Evolutionary conservation across 2,888 invertebrate genomes (phyloP).

Genomic region (Exephanes ischioxanthus): DNA sequence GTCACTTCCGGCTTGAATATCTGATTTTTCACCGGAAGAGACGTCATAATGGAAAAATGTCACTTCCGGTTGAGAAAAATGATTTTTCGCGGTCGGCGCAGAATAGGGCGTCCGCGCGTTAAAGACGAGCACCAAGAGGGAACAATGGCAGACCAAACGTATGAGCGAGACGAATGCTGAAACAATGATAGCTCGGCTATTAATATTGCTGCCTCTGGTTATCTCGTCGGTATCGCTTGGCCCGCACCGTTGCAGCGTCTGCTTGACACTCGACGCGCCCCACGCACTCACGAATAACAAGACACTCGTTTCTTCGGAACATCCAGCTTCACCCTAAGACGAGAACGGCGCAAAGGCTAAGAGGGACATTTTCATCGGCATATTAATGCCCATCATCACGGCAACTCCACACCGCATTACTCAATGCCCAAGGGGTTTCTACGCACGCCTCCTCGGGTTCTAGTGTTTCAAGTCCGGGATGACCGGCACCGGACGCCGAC

Average conservation of each 20-base stretch:
- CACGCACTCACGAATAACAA: conserved; percentile 81
- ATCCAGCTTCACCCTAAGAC: not conserved
- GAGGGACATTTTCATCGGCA: conserved; percentile 83
- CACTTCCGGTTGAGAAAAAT: no score
- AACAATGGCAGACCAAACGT: conserved; percentile 1
- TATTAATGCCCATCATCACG: conserved; percentile 83
- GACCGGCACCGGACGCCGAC: conserved; percentile 26
- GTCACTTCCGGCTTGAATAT: no score
- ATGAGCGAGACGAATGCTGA: conserved; percentile 1
- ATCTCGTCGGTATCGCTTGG: conserved; percentile 80
- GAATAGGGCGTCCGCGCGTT: not conserved
- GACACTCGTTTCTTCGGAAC: conserved; percentile 63
- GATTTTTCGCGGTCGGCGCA: not conserved
- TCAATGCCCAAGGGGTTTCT: conserved; percentile 78
- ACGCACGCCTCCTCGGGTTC: conserved; percentile 65
- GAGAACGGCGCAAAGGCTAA: conserved; percentile 57
- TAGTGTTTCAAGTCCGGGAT: conserved; percentile 79
- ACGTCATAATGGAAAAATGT: no score
- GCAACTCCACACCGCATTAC: conserved; percentile 83
- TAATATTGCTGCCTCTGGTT: conserved; percentile 78
- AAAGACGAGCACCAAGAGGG: conserved; percentile 6
- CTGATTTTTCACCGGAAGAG: no score
- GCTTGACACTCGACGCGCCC: conserved; percentile 77
- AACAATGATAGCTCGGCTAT: conserved; percentile 80
- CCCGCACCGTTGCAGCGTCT: conserved; percentile 44